Base-by-base conservation (phyloP, 2,797 vertebrate genomes). In the Gambelia wislizenii region DNA sequence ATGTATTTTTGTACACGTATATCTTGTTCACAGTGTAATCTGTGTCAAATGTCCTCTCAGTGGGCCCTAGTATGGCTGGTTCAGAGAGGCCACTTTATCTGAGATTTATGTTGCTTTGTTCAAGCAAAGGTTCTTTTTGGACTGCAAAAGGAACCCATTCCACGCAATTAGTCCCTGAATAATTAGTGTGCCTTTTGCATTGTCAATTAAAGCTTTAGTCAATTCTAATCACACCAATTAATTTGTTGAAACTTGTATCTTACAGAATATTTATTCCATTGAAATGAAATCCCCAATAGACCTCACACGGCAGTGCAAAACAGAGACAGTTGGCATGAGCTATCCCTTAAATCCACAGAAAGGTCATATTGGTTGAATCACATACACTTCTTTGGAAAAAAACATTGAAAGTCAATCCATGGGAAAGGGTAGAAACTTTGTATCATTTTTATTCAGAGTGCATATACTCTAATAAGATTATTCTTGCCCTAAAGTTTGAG, bases 241-340 rank as follows among this genome's bases (percentile, higher is more conserved):
- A 80, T 87, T 77, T 87, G 76, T 70, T 87, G 52, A 69, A 87
- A 47, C 49, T 87, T 87, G 85, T 87, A 54, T n/a, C 47, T 27
- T 56, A 70, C 76, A 86, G 56, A 77, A 80, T 80, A 69, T 80
- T 87, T 80, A 54, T 80, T 87, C 36, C 49, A 79, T 3, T 54
- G 47, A 54, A 61, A 70, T 80, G n/a, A 64, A 70, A 70, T 69
- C n/a, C n/a, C n/a, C 5, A 87, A 67, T 79, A 79, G n/a, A 12
- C 44, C 44, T 69, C n/a, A 56, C 27, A 76, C 84, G 76, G 22
- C 44, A 13, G 14, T 54, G 54, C 76, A 86, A 52, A 49, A 49
- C 47, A 49, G 47, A 49, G 47, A 12, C 49, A n/a, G 36, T 5
- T 1, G 22, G 56, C 39, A 84, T 27, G 22, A 36, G 42, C 54